phyloP scores from a whole-genome alignment of 2,888 invertebrate genomes.

The Lithophane socia region DNA sequence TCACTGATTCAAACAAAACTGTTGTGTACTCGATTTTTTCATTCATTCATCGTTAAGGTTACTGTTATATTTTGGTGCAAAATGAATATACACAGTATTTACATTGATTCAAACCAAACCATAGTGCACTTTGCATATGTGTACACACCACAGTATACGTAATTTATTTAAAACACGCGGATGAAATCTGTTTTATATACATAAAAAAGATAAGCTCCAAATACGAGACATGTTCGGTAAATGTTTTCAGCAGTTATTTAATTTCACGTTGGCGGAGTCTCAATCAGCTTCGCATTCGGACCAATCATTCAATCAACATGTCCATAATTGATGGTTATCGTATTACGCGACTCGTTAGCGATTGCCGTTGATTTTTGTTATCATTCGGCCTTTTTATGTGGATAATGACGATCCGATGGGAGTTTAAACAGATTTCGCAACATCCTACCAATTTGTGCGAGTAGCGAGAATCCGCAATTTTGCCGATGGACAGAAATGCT shows the following conservation, averaged over 20 bases:
- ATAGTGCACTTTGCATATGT: conserved; percentile 26
- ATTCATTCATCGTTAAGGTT: conserved; percentile 17
- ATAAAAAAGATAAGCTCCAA: conserved; percentile 50
- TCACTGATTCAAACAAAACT: conserved; percentile 8
- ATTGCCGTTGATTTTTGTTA: conserved; percentile 74
- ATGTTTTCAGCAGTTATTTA: conserved; percentile 77
- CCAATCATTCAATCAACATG: conserved; percentile 82
- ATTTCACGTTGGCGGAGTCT: conserved; percentile 78
- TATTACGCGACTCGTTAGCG: conserved; percentile 80
- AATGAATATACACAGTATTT: conserved; percentile 29
- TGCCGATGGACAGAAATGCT: conserved; percentile 45
- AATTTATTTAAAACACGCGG: conserved; percentile 27
- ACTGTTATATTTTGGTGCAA: conserved; percentile 26
- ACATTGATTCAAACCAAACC: conserved; percentile 25
- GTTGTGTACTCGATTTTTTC: conserved; percentile 14
- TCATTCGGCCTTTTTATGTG: conserved; percentile 65
- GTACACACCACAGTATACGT: background rate
- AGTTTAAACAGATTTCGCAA: conserved; percentile 58
- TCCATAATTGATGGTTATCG: conserved; percentile 82
- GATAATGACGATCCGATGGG: conserved; percentile 60
- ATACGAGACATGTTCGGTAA: conserved; percentile 64
- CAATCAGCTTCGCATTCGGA: conserved; percentile 79
- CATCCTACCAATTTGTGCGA: conserved; percentile 36
- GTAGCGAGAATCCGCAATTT: conserved; percentile 13
- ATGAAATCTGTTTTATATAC: conserved; percentile 27